Percentiles rank a stretch among this genome's conserved stretches.
Conservation (phyloP, 1,140 invertebrate species). For the Branchinecta lynchi region DNA sequence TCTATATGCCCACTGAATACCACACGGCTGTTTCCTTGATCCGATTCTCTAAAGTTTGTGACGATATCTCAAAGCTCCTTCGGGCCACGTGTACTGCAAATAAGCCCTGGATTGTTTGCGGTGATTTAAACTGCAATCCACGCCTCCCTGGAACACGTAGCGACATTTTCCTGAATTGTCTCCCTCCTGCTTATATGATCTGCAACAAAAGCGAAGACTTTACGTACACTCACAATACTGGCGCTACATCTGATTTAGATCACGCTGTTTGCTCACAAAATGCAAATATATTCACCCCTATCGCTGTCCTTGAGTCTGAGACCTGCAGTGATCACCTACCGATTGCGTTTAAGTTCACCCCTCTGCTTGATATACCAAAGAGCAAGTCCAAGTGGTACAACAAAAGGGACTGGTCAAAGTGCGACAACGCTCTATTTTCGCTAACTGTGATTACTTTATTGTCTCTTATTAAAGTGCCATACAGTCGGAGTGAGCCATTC, state of each 20-base stretch:
- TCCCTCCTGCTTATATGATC: slow-evolving; percentile 10
- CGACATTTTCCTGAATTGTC: slow-evolving; percentile 3
- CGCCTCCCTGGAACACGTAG: slow-evolving; percentile 5
- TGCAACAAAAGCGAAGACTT: slow-evolving; percentile 11
- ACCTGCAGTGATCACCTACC: background rate
- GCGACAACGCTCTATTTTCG: slow-evolving; percentile 9
- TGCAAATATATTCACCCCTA: background rate
- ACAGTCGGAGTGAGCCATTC: slow-evolving; percentile 8
- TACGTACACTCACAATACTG: slow-evolving; percentile 4
- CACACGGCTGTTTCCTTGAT: background rate
- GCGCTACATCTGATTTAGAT: slow-evolving; percentile 11
- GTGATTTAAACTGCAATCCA: background rate
- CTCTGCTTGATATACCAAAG: slow-evolving; percentile 7
- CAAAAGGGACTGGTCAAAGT: slow-evolving; percentile 6
- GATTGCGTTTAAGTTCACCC: slow-evolving; percentile 1
- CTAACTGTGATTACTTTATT: slow-evolving; percentile 7
- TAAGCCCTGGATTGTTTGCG: slow-evolving; percentile 11
- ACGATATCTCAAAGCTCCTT: slow-evolving; percentile 11
- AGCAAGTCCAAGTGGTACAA: background rate
- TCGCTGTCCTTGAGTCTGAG: background rate
- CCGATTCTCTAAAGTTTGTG: slow-evolving; percentile 11
- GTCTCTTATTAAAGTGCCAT: slow-evolving; percentile 11
- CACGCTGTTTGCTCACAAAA: background rate
- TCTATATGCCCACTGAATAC: slow-evolving; percentile 10
- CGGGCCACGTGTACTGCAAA: background rate